Percentiles rank a stretch among this genome's conserved stretches.
These are phyloP conservation scores for Dryomyza anilis DNA, from an alignment of 2,888 invertebrate species.

Conservation along the genomic window DNA sequence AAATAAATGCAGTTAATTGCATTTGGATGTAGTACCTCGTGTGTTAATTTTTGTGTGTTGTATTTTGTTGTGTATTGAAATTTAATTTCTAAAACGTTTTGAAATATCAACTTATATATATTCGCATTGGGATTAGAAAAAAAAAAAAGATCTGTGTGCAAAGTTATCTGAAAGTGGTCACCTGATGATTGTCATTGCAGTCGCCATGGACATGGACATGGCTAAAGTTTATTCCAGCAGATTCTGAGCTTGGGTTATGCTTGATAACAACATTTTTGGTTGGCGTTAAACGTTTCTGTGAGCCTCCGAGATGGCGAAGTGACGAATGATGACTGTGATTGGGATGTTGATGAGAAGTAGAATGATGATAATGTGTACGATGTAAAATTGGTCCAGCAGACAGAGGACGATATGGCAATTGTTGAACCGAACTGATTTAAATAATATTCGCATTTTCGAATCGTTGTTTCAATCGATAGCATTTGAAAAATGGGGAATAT, in stretches of 20 bases:
- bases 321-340: conserved; percentile 49
- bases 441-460: too few species aligned
- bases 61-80: not conserved
- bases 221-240: conserved; percentile 17
- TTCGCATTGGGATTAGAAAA: not conserved
- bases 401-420: conserved; percentile 61
- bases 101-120: not conserved
- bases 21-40: not conserved
- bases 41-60: not conserved
- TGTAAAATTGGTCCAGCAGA: conserved; percentile 61
- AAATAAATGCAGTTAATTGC: not conserved
- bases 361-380: conserved; percentile 53
- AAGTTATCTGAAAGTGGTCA: conserved; percentile 14
- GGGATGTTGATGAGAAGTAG: conserved; percentile 26
- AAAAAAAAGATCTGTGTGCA: not conserved
- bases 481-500: too few species aligned
- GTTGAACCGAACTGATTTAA: conserved; percentile 47
- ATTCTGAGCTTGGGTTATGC: conserved; percentile 12
- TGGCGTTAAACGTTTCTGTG: conserved; percentile 44
- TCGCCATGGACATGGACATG: conserved; percentile 8
- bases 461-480: not conserved
- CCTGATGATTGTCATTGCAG: conserved; percentile 22
- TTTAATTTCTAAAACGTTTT: not conserved
- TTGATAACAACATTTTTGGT: conserved; percentile 36
- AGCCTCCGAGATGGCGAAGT: conserved; percentile 59